These are phyloP conservation scores for Automeris io DNA, from an alignment of 2,888 invertebrate genomes.

Conservation along the genomic window DNA sequence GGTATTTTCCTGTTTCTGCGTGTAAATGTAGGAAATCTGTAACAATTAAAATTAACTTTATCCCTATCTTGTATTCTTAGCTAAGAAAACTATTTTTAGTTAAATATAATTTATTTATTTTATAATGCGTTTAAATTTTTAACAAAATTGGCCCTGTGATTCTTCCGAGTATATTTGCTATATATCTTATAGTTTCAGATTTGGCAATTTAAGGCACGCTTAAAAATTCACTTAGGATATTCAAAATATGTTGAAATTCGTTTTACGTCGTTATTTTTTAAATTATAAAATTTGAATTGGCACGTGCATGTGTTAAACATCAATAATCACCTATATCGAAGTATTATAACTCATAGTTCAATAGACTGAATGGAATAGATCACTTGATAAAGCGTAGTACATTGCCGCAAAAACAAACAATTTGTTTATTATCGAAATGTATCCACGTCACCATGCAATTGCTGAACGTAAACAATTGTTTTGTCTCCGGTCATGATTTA, in stretches of 20 bases:
- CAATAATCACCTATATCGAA: too few species aligned
- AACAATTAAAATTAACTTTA: constrained; percentile 16
- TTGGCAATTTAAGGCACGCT: too few species aligned
- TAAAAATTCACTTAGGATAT: too few species aligned
- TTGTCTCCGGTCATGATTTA: constrained; percentile 48
- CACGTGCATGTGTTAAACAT: too few species aligned
- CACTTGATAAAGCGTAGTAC: constrained; percentile 3
- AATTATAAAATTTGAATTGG: too few species aligned
- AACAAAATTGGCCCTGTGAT: too few species aligned
- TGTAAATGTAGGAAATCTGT: constrained; percentile 70
- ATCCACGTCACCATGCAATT: constrained; percentile 55
- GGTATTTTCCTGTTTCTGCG: constrained; percentile 79
- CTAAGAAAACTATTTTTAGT: not conserved
- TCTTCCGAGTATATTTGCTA: too few species aligned
- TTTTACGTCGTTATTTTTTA: too few species aligned
- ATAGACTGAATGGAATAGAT: constrained; percentile 10
- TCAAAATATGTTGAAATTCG: too few species aligned
- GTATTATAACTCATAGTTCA: too few species aligned
- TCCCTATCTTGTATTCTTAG: not conserved
- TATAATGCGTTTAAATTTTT: too few species aligned
- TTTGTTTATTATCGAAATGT: constrained; percentile 7
- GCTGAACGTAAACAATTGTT: constrained; percentile 55
- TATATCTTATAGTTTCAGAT: too few species aligned
- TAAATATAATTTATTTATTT: not conserved
- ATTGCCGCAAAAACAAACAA: constrained; percentile 6